Base-by-base conservation (phyloP, 1,140 invertebrate species). In the Drosophila tani region DNA sequence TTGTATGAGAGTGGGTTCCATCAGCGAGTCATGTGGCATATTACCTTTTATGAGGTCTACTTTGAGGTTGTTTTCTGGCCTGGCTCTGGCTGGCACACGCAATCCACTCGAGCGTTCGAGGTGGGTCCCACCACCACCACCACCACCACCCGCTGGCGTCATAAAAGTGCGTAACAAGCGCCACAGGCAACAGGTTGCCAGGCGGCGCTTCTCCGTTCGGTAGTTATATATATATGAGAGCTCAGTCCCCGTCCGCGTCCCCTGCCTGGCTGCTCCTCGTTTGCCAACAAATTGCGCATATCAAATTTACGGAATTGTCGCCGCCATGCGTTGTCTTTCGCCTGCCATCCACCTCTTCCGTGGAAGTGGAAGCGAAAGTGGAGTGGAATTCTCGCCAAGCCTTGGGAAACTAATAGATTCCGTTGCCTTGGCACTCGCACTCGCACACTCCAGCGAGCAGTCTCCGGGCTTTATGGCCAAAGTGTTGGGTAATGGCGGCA, bases 221-320 rank as follows among this genome's bases (percentile, higher is more conserved):
- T 81, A 63, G 69, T 74, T 74, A 58, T 58, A 75, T 46, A 55
- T 38, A 11, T 35, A 35, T 53, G 35, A 19, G 6, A 6, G 14
- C 14, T 3, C 46, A 27, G 21, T 24, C 21, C 21, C 21, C 21
- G 21, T 24, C 21, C 21, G 5, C 27, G 2, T 45, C 47, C 58
- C 17, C 43, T 43, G 63, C 45, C 41, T 27, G 24, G 49, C 40
- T 45, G 43, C 14, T 73, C 64, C 59, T 88, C 84, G 84, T 81
- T 84, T 81, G 74, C 66, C 64, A 88, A 90, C 81, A 90, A 90
- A 90, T 90, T 90, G 85, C 85, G 86, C 85, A 90, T 90, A 90
- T 90, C 85, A 90, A 90, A 90, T 90, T 90, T 90, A 85, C 85
- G 67, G 73, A 90, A 85, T 84, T 88, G 85, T 90, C 85, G 74